Evolutionary conservation across 1,140 invertebrate species (phyloP).

Genomic region (Zelostemma sp.): DNA sequence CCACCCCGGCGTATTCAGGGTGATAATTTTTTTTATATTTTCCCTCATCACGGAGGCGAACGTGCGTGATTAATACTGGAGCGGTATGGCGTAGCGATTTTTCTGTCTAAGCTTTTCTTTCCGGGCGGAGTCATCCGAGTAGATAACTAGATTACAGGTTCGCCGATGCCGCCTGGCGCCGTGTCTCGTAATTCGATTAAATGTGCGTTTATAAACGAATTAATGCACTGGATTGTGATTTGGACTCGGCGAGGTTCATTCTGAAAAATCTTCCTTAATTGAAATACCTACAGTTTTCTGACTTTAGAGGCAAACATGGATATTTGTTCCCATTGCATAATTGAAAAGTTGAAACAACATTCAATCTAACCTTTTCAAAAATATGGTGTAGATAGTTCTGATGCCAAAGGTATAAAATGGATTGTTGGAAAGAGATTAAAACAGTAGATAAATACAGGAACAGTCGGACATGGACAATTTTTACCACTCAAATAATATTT

Average conservation of each 20-base stretch:
- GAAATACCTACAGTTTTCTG: no score
- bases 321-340: not conserved
- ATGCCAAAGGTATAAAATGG: not conserved
- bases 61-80: slow-evolving; percentile 24
- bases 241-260: slow-evolving; percentile 15
- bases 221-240: slow-evolving; percentile 23
- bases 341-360: not conserved
- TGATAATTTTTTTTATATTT: slow-evolving; percentile 27
- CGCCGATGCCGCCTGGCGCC: slow-evolving; percentile 15
- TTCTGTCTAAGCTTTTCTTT: slow-evolving; percentile 31
- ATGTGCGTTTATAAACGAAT: slow-evolving; percentile 37
- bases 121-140: slow-evolving; percentile 26
- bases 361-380: not conserved
- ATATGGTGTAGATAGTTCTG: not conserved
- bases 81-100: slow-evolving; percentile 26
- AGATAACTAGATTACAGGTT: slow-evolving; percentile 34
- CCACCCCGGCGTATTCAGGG: slow-evolving; percentile 14
- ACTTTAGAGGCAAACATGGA: no score
- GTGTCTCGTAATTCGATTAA: slow-evolving; percentile 31
- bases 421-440: no score
- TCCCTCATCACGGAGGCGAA: slow-evolving; percentile 22
- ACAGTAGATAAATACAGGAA: not conserved
- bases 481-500: not conserved
- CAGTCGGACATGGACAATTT: not conserved
- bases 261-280: slow-evolving; percentile 19